phyloP scores from a whole-genome alignment of 2,888 invertebrate genomes.

The Folsomia manolachei region DNA sequence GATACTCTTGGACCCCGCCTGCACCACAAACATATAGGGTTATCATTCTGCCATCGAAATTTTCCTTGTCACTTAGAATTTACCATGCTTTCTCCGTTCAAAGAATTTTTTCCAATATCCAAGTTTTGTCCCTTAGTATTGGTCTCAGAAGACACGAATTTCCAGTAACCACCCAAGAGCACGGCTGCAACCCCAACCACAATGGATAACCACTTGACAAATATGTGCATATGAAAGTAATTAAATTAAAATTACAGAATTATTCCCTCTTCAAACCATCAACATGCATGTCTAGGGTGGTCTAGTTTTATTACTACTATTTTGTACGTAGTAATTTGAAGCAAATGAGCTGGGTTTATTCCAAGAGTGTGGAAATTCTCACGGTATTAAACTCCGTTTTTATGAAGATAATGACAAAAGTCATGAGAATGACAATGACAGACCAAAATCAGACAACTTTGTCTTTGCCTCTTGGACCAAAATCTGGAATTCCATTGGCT shows the following conservation, averaged over 20 bases:
- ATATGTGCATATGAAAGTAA: not conserved
- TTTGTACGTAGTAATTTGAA: no score
- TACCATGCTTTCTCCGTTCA: not conserved
- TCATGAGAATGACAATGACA: not conserved
- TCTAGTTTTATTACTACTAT: no score
- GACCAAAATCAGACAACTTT: not conserved
- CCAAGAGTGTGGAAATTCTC: not conserved
- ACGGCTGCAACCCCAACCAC: not conserved
- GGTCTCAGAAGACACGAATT: not conserved
- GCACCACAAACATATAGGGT: not conserved
- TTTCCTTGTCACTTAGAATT: not conserved
- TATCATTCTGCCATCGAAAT: not conserved
- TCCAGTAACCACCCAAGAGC: not conserved
- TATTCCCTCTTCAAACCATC: no score
- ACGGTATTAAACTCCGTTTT: not conserved
- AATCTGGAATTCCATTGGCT: no score
- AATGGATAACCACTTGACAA: not conserved
- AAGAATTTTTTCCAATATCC: no score
- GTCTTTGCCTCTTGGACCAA: not conserved
- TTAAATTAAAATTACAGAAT: no score
- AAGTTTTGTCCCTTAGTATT: not conserved
- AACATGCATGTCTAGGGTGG: no score
- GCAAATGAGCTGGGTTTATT: no score
- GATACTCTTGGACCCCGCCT: conserved; percentile 8
- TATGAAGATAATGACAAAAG: not conserved